Evolutionary conservation across 1,140 invertebrate species (phyloP), one percentile per base, ranked within the genome.

Genomic region (Drosophila novamexicana): DNA sequence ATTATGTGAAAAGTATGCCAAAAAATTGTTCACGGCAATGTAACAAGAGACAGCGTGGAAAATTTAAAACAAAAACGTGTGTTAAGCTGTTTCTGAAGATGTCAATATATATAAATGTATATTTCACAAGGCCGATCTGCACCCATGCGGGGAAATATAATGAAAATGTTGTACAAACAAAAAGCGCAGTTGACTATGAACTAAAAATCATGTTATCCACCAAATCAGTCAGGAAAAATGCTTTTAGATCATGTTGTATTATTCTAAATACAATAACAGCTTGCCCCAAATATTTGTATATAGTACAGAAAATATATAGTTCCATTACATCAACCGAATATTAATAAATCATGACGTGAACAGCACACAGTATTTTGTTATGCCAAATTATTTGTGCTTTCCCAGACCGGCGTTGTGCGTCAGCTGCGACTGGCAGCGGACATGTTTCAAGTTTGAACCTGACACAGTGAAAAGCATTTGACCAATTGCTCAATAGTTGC

Each of bases 311-410:
- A 53, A 36, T 63, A 70, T 70, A 53, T 59, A 61, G 64, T 67
- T 68, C 22, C 75, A 82, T 88, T 86, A 88, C 82, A 86, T 82
- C 75, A 86, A 88, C 79, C 54, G 83, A 88, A 88, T 88, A 88
- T 88, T 88, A 83, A 88, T 86, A 88, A 88, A 83, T 67, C 75
- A 73, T 88, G 83, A 88, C 84, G 83, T 75, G 65, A 59, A 74
- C 57, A 56, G 61, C 42, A 56, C 65, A 47, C 69, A 70, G 71
- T 56, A 40, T 61, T 76, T 66, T 52, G 62, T 70, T 77, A 54
- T 52, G 77, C 50, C 58, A 68, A 74, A 69, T 42, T 14, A 14
- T 68, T 62, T 66, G 59, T 65, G 69, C 74, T 68, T 81, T 77
- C 71, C 47, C 49, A 58, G 40, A 59, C 49, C 14, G 42, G 45